These are phyloP conservation scores for Ypsolopha scabrella DNA, from an alignment of 2,888 invertebrate genomes.

Conservation along the genomic window DNA sequence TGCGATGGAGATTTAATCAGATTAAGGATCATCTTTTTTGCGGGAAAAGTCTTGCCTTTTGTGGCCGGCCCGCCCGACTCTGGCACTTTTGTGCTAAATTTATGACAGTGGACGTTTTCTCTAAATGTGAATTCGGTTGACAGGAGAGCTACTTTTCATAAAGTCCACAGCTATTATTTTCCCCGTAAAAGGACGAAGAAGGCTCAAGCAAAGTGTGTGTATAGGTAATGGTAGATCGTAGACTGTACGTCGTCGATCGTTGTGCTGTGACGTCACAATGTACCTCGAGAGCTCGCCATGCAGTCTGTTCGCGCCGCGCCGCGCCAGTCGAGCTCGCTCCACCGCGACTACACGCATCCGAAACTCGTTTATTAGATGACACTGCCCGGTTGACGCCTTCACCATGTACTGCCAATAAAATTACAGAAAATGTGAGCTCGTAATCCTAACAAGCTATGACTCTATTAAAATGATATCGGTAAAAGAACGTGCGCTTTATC, in stretches of 20 bases:
- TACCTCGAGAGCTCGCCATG: conserved; percentile 23
- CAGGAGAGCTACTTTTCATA: conserved; percentile 2
- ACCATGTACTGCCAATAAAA: neutral
- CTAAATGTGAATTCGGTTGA: conserved; percentile 37
- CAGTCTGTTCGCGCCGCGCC: conserved; percentile 30
- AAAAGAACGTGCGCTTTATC: too few species aligned
- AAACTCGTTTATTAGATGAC: conserved; percentile 4
- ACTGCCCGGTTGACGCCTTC: neutral
- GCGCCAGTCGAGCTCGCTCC: conserved; percentile 7
- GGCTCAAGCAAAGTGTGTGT: neutral
- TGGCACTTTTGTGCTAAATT: conserved; percentile 65
- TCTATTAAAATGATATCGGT: too few species aligned
- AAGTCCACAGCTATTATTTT: neutral
- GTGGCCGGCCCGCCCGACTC: conserved; percentile 60
- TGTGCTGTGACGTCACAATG: conserved; percentile 11
- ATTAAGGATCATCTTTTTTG: conserved; percentile 71
- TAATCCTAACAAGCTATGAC: too few species aligned
- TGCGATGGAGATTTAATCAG: conserved; percentile 71
- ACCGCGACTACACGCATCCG: conserved; percentile 6
- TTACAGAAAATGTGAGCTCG: neutral
- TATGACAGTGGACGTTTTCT: conserved; percentile 58
- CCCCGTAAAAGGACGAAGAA: neutral
- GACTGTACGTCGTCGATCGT: conserved; percentile 9
- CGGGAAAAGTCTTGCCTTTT: conserved; percentile 67
- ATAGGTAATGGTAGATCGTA: neutral